Base-by-base conservation (phyloP, 2,888 invertebrate species). In the Coelinius sp. region DNA sequence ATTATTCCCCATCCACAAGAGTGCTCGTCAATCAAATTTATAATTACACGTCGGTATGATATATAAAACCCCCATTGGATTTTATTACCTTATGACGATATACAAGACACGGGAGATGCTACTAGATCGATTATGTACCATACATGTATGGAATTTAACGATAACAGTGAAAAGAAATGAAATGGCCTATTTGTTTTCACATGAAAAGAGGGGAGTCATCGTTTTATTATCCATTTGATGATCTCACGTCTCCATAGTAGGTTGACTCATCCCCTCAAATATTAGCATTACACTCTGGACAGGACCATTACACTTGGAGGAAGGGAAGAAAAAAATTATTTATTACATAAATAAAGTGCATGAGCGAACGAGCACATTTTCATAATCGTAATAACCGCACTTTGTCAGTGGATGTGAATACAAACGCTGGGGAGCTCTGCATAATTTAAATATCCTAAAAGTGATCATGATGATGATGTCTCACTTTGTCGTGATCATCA, bases 171-270 rank as follows among this genome's bases (percentile, higher is more conserved):
- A 24, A 44, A 64, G 41, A 12, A 56, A 17, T 6, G 46, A 10
- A 49, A 49, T 49, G 46, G 46, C 46, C 46, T 49, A 49, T 49
- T 49, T 49, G 46, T 49, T 49, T n/a, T 49, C 20, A 17, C 20
- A 20, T 78, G 78, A 72, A 77, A 74, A 17, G 46, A 17, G 46
- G 14, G 20, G 17, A n/a, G 8, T 14, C 46, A 49, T n/a, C 5
- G 20, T 10, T 49, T 49, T 49, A 49, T 49, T 49, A 49, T 49
- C 46, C 46, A 14, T 49, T 49, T 49, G 46, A 49, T 49, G 46
- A 49, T 49, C 46, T 20, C 20, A 20, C 20, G 46, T 49, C 20
- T 20, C 17, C 46, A 20, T 49, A 41, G 41, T 41, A 17, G 12
- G 44, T 17, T 44, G 41, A 49, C 20, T 49, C 46, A 49, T 1